phyloP scores from a whole-genome alignment of 1,140 invertebrate genomes.

The Drosophila virilis region DNA sequence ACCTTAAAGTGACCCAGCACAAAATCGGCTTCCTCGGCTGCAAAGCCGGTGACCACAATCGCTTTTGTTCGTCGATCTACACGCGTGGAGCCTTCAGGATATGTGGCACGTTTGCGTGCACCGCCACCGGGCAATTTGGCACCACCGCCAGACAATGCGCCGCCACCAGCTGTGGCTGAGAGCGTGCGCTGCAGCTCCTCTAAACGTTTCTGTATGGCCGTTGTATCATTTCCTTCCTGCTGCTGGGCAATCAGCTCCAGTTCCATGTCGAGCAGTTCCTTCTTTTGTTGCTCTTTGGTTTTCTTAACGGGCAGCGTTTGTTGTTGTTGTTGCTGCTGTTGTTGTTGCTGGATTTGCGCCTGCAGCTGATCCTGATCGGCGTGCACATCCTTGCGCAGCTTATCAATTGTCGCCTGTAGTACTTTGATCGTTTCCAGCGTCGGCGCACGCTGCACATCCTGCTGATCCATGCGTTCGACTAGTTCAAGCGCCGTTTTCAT shows the following conservation, averaged over 20 bases:
- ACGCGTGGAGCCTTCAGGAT: conserved; percentile 73
- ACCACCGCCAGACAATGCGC: conserved; percentile 33
- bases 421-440: conserved; percentile 79
- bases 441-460: conserved; percentile 68
- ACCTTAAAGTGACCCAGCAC: conserved; percentile 84
- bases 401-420: conserved; percentile 79
- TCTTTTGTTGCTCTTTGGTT: conserved; percentile 83
- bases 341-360: conserved; percentile 77
- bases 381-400: conserved; percentile 79
- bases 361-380: conserved; percentile 80
- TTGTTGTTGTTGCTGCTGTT: conserved; percentile 62
- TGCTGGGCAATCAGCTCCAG: conserved; percentile 82
- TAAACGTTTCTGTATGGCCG: conserved; percentile 78
- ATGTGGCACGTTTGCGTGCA: conserved; percentile 60
- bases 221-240: conserved; percentile 83
- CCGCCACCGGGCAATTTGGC: conserved; percentile 31
- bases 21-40: conserved; percentile 78
- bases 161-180: conserved; percentile 42
- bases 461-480: conserved; percentile 74
- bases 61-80: conserved; percentile 82
- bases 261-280: conserved; percentile 83
- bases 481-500: conserved; percentile 80
- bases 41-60: conserved; percentile 79
- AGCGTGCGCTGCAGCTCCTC: conserved; percentile 82
- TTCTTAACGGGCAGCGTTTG: conserved; percentile 69